phyloP scores from a whole-genome alignment of 2,797 vertebrate species.

The Melanogrammus aeglefinus region DNA sequence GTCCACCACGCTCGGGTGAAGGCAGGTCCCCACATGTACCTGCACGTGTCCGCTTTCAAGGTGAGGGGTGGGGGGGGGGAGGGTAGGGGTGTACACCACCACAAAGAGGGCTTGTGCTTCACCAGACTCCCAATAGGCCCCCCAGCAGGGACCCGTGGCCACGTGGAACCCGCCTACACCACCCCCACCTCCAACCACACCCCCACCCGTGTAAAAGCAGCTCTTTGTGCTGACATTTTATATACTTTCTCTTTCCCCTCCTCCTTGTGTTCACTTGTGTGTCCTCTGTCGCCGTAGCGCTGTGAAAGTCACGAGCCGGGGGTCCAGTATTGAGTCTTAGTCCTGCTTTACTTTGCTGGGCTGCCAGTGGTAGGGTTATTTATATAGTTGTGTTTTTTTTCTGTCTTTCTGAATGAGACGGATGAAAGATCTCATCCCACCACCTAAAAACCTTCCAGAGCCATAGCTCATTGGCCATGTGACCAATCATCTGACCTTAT shows the following conservation, averaged over 20 bases:
- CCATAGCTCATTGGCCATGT: background rate
- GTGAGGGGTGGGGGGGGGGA: constrained; percentile 44
- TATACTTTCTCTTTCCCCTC: too few relatives aligned
- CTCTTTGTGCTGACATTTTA: too few relatives aligned
- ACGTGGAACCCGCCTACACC: constrained; percentile 44
- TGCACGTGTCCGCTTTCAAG: constrained; percentile 59
- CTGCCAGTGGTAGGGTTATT: too few relatives aligned
- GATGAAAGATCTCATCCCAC: background rate
- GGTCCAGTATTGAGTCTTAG: too few relatives aligned
- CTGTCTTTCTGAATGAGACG: too few relatives aligned
- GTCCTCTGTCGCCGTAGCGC: too few relatives aligned
- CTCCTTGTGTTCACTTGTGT: too few relatives aligned
- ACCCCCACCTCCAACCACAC: constrained; percentile 21
- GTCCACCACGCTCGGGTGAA: constrained; percentile 22
- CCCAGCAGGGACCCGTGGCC: constrained; percentile 51
- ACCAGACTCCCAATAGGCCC: constrained; percentile 29
- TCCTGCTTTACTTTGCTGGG: too few relatives aligned
- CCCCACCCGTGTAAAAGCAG: constrained; percentile 6
- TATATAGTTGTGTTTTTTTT: too few relatives aligned
- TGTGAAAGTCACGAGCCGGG: too few relatives aligned
- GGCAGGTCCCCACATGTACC: constrained; percentile 19
- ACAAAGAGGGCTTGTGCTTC: constrained; percentile 63
- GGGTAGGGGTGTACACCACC: constrained; percentile 33
- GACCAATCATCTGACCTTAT: background rate
- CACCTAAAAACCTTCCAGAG: background rate